Base-by-base conservation (phyloP, 2,797 vertebrate species). In the Adrianichthys oophorus region DNA sequence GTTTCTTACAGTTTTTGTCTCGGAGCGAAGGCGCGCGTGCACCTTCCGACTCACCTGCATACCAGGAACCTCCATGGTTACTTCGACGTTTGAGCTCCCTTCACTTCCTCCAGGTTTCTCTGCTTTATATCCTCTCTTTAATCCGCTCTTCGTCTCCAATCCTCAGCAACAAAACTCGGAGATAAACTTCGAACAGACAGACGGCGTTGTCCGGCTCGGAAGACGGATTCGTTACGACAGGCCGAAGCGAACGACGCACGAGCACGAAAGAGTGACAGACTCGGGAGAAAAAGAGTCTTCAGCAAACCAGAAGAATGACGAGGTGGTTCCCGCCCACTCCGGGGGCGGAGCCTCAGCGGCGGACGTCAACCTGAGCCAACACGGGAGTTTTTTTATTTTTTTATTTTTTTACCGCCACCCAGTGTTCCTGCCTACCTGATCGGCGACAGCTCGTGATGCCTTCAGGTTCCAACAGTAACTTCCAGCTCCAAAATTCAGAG, bases 41-140 rank as follows among this genome's bases (percentile, higher is more conserved):
- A 84, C 84, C 85, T 79, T 73, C 41, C n/a, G 1, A 1, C 84
- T 85, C 43, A 90, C 88, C 88, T 90, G 88, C 83, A 90, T 87
- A 82, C 88, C 88, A 83, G 87, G 88, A 83, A 90, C 88, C 45
- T 90, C 88, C 88, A 90, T 89, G 71, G 79, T 71, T 50, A 76
- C 81, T 83, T 79, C 69, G 24, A 52, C 52, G 76, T 59, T 41
- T 41, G 62, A 73, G 74, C 79, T 72, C 76, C 78, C 79, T 84
- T 19, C 76, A 79, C 76, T 76, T 85, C 78, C 84, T 65, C 83
- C 82, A 73, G 74, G 18, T 73, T 68, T 51, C 4, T 48, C 41
- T 26, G n/a, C 15, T 52, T 59, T 24, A 44, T 52, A 3, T 62
- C 4, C 45, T 62, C 21, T 44, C 17, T 13, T 7, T 55, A 12